Evolutionary conservation across 2,888 invertebrate genomes (phyloP).

Genomic region (Phengaris alcon): DNA sequence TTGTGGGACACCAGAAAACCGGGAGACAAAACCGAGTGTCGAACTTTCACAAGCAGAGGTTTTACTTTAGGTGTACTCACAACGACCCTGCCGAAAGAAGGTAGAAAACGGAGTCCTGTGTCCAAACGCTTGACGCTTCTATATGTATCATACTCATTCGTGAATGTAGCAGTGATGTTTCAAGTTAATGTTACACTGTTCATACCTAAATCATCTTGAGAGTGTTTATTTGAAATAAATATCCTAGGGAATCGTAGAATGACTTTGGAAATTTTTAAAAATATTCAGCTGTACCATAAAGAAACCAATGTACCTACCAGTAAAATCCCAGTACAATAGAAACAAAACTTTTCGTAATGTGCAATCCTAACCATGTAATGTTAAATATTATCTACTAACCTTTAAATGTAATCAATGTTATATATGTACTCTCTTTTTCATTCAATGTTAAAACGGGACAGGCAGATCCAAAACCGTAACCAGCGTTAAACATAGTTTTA

Average conservation of each 20-base stretch:
- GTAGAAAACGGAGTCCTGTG: conserved; percentile 43
- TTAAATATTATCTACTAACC: not conserved
- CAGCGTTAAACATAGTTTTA: too few species aligned
- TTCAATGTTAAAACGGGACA: too few species aligned
- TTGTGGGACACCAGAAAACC: conserved; percentile 55
- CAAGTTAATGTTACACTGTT: not conserved
- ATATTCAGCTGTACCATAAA: too few species aligned
- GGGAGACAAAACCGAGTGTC: conserved; percentile 60
- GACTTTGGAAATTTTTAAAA: too few species aligned
- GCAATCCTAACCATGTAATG: conserved; percentile 19
- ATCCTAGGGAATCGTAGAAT: too few species aligned
- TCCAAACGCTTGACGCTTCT: conserved; percentile 5
- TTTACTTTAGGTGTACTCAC: conserved; percentile 62
- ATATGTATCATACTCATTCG: conserved; percentile 15
- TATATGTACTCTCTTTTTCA: too few species aligned
- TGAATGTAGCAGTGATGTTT: conserved; percentile 13
- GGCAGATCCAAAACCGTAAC: too few species aligned
- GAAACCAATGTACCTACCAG: too few species aligned
- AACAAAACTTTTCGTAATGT: not conserved
- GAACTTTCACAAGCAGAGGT: conserved; percentile 58
- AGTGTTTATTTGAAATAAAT: too few species aligned
- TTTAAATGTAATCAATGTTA: not conserved
- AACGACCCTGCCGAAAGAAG: conserved; percentile 58
- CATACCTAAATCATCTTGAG: not conserved
- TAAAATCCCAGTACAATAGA: too few species aligned